Evolutionary conservation across 2,888 invertebrate species (phyloP).

Genomic region (Stenurella melanura): DNA sequence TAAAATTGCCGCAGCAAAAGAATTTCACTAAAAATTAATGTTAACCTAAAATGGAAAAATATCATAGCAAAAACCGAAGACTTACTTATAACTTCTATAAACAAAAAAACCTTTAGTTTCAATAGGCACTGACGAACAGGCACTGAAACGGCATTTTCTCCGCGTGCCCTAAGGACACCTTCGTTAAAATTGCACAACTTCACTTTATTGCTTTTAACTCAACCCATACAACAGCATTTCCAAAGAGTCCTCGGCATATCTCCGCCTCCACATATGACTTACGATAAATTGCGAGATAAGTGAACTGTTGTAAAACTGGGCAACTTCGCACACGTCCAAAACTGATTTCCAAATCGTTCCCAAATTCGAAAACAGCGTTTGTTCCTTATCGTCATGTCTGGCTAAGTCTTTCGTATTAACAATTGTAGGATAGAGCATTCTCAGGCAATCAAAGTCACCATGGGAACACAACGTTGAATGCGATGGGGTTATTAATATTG

Average conservation of each 20-base stretch:
- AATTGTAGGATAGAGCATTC: conserved; percentile 59
- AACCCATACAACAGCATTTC: conserved; percentile 58
- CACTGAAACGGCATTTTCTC: not conserved
- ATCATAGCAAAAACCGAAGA: not conserved
- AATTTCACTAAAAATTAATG: too few relatives aligned
- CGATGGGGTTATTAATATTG: conserved; percentile 68
- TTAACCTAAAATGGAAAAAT: not conserved
- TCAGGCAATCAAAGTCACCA: conserved; percentile 55
- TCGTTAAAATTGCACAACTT: conserved; percentile 18
- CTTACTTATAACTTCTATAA: not conserved
- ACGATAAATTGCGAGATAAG: conserved; percentile 66
- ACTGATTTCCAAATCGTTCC: conserved; percentile 82
- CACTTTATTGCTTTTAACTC: conserved; percentile 19
- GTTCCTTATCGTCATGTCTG: conserved; percentile 57
- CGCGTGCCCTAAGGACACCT: not conserved
- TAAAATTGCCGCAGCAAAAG: too few relatives aligned
- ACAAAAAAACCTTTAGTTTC: not conserved
- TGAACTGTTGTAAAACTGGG: conserved; percentile 70
- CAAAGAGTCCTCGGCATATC: conserved; percentile 60
- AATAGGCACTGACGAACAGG: not conserved
- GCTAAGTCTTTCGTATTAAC: conserved; percentile 60
- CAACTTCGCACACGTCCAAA: conserved; percentile 77
- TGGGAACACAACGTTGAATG: conserved; percentile 61
- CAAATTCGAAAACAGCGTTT: conserved; percentile 68
- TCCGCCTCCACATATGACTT: conserved; percentile 70